Base-by-base conservation (phyloP, 2,113 vertebrate species). In the Lagopus leucura region DNA sequence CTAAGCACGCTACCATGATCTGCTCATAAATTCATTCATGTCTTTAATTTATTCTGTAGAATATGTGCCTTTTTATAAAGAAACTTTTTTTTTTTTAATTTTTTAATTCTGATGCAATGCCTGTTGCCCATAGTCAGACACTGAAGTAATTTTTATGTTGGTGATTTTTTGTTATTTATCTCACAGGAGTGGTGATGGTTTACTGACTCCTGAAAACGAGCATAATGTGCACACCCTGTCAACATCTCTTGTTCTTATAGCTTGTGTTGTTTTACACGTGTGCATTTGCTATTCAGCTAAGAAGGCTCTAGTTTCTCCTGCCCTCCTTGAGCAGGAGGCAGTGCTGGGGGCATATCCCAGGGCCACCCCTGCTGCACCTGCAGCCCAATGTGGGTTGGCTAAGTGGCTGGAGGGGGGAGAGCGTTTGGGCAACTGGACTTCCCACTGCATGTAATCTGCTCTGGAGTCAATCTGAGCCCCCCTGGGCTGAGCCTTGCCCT, bases 1-100 rank as follows among this genome's bases (percentile, higher is more conserved):
- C 34, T 47, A 6, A 0, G 2, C 6, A 1, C 0, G 0, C 48
- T 40, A 36, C 25, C 10, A 2, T 0, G 2, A 20, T 82, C 43
- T 2, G 1, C 54, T 52, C 32, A 27, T 57, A 20, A 66, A 27
- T 18, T 73, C 18, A 2, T 82, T 87, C 34, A 32, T 22, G 10
- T 63, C 30, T 27, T 36, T 36, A 21, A 14, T 82, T 65, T 1
- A 1, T 30, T 87, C 43, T 52, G 11, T 87, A 0, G 0, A 30
- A 18, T 76, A 18, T 13, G 50, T 52, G 25, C 50, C 48, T 80
- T 72, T 64, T 72, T 64, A 42, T 28, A 50, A 75, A 54, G 13
- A 74, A 78, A 48, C 32, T 86, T 74, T 38, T 32, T 15, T 11
- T 55, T 55, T 55, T 19, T 32, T 32, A 36, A 38, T 38, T 38